Evolutionary conservation across 2,113 vertebrate genomes (phyloP), one percentile per base, ranked within the genome.

Genomic region (Semnornis frantzii): DNA sequence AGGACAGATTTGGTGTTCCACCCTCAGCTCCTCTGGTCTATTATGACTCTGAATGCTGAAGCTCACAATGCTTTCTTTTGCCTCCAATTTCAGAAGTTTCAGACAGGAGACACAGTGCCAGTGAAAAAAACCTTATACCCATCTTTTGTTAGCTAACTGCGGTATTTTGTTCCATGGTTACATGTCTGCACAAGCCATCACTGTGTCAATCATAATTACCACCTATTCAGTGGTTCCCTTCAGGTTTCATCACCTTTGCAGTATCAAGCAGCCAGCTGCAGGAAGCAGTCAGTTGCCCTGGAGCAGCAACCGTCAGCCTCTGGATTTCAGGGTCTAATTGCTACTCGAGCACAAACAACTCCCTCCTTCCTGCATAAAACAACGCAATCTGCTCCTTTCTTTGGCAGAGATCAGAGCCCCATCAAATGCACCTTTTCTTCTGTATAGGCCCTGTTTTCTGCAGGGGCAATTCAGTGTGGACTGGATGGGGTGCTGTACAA

Each of bases 141-240:
- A 90, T 97, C 96, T 94, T 97, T 96, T 96, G 97, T 98, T 97
- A 97, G 97, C 96, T 97, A 97, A 97, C 95, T 89, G 97, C 4
- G 0, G 87, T 95, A 96, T 98, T 98, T 97, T 97, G 97, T 97
- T 97, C 96, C 39, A 34, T 1, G 5, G 94, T 89, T 96, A 80
- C 97, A 79, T 94, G 97, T 96, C 97, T 97, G 97, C 95, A 89
- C 97, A 93, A 97, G 97, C 97, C 92, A 64, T 97, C 97, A 95
- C 71, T 77, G 95, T 98, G 98, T 98, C 98, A 97, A 95, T 98
- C 98, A 97, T 97, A 97, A 98, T 98, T 97, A 97, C 97, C 97
- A 98, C 98, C 98, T 98, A 97, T 97, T 98, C 95, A 82, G 90
- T 85, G 37, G 82, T 93, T 97, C 93, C 97, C 97, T 97, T 97